These are phyloP conservation scores for Axis porcinus DNA, from an alignment of 2,113 vertebrate species.

Conservation along the genomic window DNA sequence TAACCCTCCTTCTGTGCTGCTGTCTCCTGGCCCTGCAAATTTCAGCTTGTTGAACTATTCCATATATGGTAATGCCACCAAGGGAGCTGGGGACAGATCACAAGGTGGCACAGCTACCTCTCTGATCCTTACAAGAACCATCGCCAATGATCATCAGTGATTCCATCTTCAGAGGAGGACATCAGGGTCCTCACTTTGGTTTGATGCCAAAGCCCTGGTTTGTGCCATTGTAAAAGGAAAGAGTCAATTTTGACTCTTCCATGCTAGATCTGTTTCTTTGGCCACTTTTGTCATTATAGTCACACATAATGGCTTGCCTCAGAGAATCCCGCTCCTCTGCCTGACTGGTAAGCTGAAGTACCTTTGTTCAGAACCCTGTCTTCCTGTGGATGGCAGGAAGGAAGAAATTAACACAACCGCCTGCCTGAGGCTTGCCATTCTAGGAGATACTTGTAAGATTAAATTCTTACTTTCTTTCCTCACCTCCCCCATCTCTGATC, in stretches of 20 bases:
- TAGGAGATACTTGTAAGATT: not conserved
- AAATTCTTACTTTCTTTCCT: not conserved
- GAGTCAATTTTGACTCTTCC: not conserved
- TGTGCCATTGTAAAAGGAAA: not conserved
- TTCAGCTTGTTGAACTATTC: not conserved
- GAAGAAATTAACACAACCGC: not conserved
- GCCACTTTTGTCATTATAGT: not conserved
- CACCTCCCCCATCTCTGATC: not conserved
- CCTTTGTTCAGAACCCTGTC: not conserved
- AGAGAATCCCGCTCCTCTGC: not conserved
- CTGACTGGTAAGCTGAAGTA: not conserved
- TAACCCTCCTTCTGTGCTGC: not conserved
- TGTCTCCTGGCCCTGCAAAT: not conserved
- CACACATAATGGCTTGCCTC: not conserved
- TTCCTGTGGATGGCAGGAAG: not conserved
- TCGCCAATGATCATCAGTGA: not conserved
- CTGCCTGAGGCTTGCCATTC: not conserved
- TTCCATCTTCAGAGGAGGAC: not conserved
- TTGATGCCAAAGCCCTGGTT: not conserved
- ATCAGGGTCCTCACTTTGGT: rapidly evolving
- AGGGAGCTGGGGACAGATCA: not conserved
- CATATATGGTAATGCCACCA: not conserved
- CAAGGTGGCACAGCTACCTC: too few relatives aligned
- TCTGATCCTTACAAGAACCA: not conserved
- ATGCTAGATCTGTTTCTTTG: not conserved